Percentiles rank a stretch among this genome's conserved stretches.
These are phyloP conservation scores for Planiliza haematocheilus DNA, from an alignment of 2,113 vertebrate species.

Conservation along the genomic window DNA sequence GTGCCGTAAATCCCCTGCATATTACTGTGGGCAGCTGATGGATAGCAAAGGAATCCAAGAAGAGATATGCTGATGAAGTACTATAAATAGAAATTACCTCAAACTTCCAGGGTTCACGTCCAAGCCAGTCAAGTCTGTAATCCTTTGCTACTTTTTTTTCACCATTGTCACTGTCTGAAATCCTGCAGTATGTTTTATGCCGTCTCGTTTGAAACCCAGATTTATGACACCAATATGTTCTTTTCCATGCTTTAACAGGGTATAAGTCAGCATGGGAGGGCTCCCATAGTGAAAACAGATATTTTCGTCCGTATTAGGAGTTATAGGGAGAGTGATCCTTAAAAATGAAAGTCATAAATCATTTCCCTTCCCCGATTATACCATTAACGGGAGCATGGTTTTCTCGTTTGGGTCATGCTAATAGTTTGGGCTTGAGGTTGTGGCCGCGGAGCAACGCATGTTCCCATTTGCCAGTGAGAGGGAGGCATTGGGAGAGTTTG, in stretches of 20 bases:
- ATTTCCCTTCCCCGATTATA: slow-evolving; percentile 79
- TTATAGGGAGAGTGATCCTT: slow-evolving; percentile 81
- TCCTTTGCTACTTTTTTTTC: slow-evolving; percentile 67
- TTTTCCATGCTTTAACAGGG: slow-evolving; percentile 84
- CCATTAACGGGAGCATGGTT: slow-evolving; percentile 84
- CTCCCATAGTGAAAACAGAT: slow-evolving; percentile 83
- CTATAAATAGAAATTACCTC: slow-evolving; percentile 71
- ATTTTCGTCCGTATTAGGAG: slow-evolving; percentile 82
- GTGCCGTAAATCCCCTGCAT: slow-evolving; percentile 27
- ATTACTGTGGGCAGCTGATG: slow-evolving; percentile 46
- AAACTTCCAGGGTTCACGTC: slow-evolving; percentile 67
- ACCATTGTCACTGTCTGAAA: slow-evolving; percentile 69
- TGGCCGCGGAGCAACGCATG: slow-evolving; percentile 60
- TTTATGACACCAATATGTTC: slow-evolving; percentile 86
- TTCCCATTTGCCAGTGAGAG: slow-evolving; percentile 53
- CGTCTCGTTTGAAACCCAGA: slow-evolving; percentile 81
- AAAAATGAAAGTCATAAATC: slow-evolving; percentile 87
- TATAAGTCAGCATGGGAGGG: slow-evolving; percentile 77
- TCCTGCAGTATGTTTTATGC: slow-evolving; percentile 69
- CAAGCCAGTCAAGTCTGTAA: slow-evolving; percentile 68
- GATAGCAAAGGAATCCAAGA: slow-evolving; percentile 45
- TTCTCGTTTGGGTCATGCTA: slow-evolving; percentile 84
- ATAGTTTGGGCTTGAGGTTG: slow-evolving; percentile 80
- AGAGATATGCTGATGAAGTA: slow-evolving; percentile 64
- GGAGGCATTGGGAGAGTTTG: slow-evolving; percentile 60